Evolutionary conservation across 2,888 invertebrate species (phyloP).

Genomic region (Terebella lapidaria): DNA sequence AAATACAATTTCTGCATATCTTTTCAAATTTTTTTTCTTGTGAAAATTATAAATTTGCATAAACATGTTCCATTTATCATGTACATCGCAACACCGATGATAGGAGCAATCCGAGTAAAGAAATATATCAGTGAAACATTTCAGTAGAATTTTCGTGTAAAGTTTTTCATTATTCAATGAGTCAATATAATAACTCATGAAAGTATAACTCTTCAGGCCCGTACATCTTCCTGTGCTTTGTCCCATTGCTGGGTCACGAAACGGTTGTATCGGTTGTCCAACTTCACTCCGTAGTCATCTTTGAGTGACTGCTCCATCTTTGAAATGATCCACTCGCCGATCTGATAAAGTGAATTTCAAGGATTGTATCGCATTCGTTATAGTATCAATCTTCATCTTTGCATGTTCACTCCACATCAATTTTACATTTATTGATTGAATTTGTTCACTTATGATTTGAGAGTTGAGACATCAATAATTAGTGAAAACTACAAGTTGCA

Average conservation of each 20-base stretch:
- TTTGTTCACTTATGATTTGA: neutral
- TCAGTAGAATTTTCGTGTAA: too few relatives aligned
- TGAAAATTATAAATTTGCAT: too few relatives aligned
- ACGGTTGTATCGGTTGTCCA: constrained; percentile 18
- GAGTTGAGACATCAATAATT: neutral
- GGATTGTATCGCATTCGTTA: too few relatives aligned
- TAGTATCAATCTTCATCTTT: neutral
- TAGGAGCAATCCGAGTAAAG: too few relatives aligned
- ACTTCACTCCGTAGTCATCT: constrained; percentile 20
- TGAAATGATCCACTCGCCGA: neutral
- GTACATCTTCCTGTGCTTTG: constrained; percentile 22
- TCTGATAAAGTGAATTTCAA: neutral
- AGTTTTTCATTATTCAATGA: too few relatives aligned
- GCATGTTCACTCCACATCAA: neutral
- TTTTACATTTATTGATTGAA: neutral
- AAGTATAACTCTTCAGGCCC: too few relatives aligned
- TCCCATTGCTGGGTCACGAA: constrained; percentile 24
- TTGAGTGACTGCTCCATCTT: neutral
- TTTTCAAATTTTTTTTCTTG: too few relatives aligned
- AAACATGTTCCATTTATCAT: too few relatives aligned
- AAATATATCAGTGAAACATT: too few relatives aligned
- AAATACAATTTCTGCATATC: too few relatives aligned
- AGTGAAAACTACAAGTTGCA: neutral
- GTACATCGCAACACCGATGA: too few relatives aligned
- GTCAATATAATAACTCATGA: too few relatives aligned